Conservation (phyloP, 2,113 vertebrate genomes). For the Anseranas semipalmata region DNA sequence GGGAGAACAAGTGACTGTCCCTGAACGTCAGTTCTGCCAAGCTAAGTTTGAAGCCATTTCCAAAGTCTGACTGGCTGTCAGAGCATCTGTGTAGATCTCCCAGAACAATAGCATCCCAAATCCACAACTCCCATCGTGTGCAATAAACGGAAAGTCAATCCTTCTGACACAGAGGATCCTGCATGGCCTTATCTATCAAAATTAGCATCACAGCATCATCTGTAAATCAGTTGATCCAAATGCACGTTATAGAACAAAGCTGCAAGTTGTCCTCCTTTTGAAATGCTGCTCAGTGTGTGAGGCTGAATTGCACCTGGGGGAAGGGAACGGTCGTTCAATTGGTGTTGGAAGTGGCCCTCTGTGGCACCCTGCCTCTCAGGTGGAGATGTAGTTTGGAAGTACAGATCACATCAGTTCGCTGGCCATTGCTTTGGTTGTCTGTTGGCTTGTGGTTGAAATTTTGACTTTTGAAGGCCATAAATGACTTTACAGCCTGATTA, state of each 20-base stretch:
- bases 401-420: not conserved
- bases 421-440: not conserved
- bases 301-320: not conserved
- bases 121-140: not conserved
- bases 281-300: not conserved
- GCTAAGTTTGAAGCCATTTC: not conserved
- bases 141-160: not conserved
- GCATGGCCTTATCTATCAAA: not conserved
- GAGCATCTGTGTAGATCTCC: not conserved
- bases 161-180: not conserved
- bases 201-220: not conserved
- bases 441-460: not conserved
- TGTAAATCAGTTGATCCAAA: not conserved
- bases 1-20: not conserved
- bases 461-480: not conserved
- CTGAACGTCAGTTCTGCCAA: not conserved
- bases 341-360: not conserved
- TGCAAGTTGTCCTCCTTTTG: not conserved
- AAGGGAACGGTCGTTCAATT: fast-evolving
- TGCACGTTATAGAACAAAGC: not conserved
- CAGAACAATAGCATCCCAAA: not conserved
- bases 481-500: not conserved
- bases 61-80: not conserved
- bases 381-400: not conserved
- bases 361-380: not conserved